phyloP scores from a whole-genome alignment of 2,113 vertebrate genomes.

The Argyrosomus japonicus region DNA sequence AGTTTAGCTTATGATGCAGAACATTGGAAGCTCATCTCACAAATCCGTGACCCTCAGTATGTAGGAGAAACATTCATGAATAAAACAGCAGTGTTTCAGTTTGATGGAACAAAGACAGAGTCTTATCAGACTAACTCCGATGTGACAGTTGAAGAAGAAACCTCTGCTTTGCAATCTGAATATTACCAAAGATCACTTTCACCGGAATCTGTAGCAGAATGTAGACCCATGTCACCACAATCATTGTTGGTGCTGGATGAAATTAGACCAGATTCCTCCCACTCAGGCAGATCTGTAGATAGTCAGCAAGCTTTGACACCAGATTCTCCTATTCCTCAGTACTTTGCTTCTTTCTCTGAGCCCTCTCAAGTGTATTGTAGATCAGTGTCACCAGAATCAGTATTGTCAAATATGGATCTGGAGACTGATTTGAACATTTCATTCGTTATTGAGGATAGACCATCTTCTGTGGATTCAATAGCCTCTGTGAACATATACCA shows the following conservation, averaged over 20 bases:
- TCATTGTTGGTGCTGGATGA: not conserved
- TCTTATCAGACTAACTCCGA: not conserved
- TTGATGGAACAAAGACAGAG: not conserved
- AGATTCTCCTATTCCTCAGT: constrained; percentile 67
- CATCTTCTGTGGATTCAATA: constrained; percentile 64
- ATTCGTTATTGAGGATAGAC: constrained; percentile 27
- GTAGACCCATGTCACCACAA: constrained; percentile 41
- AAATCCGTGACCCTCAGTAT: constrained; percentile 78
- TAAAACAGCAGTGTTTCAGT: constrained; percentile 44
- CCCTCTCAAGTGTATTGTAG: constrained; percentile 15
- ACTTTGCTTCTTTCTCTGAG: not conserved
- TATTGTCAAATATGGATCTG: constrained; percentile 41
- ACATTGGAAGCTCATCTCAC: constrained; percentile 71
- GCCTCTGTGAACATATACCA: constrained; percentile 35
- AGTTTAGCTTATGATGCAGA: constrained; percentile 53
- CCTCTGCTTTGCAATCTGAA: not conserved
- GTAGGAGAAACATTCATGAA: constrained; percentile 58
- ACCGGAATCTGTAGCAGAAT: constrained; percentile 56
- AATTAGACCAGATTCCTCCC: constrained; percentile 43
- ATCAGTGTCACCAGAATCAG: constrained; percentile 58
- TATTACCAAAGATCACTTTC: constrained; percentile 28
- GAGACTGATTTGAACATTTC: constrained; percentile 22
- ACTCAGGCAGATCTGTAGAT: constrained; percentile 49
- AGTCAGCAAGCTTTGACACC: constrained; percentile 45
- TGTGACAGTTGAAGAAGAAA: not conserved